phyloP scores from a whole-genome alignment of 1,140 invertebrate genomes.

The Brachionus sp. region DNA sequence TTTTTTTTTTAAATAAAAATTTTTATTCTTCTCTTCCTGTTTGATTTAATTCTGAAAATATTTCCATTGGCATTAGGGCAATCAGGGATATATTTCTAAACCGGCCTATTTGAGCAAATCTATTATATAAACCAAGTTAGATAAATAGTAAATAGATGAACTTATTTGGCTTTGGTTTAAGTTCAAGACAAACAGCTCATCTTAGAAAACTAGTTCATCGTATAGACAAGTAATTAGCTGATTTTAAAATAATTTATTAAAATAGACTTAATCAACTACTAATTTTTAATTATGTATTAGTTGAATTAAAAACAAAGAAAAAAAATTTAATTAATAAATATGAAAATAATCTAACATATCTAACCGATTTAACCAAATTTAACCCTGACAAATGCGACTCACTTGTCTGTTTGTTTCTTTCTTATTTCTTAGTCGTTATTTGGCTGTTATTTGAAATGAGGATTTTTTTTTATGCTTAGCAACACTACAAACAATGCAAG shows the following conservation, averaged over 20 bases:
- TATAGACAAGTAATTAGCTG: neutral
- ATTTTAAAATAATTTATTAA: neutral
- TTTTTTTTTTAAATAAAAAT: too few species aligned
- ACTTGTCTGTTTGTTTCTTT: neutral
- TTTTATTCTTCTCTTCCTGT: too few species aligned
- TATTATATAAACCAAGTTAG: too few species aligned
- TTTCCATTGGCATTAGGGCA: too few species aligned
- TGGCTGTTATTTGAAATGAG: neutral
- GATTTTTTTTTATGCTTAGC: neutral
- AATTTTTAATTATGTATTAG: neutral
- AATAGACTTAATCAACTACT: neutral
- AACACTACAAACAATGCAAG: neutral
- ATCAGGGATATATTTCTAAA: too few species aligned
- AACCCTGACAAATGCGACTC: neutral
- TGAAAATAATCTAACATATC: neutral
- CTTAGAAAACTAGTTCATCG: conserved; percentile 12
- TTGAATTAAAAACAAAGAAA: neutral
- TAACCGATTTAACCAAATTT: conserved; percentile 25
- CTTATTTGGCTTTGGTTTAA: neutral
- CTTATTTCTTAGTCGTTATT: neutral
- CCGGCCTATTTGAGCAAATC: too few species aligned
- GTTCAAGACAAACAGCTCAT: neutral
- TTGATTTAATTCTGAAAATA: too few species aligned
- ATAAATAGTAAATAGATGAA: neutral
- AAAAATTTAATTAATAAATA: too few species aligned